Conservation (phyloP, 2,888 invertebrate genomes). For the Lamellibrachia satsuma region DNA sequence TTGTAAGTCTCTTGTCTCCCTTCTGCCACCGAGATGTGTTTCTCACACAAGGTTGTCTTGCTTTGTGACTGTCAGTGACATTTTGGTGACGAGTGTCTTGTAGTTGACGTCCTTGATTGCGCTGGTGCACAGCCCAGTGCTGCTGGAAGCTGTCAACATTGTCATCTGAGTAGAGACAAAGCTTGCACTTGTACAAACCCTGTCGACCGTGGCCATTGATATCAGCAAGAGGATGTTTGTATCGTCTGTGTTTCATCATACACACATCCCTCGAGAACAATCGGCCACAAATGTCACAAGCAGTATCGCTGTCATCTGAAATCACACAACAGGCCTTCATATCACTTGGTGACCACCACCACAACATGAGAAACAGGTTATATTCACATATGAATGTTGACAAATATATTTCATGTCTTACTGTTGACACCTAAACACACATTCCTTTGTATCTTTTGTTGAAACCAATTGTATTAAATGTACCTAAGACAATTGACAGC, state of each 20-base stretch:
- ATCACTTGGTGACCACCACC: too few species aligned
- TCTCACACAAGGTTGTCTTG: not conserved
- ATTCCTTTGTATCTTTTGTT: not conserved
- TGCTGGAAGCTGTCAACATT: conserved; percentile 4
- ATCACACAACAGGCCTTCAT: not conserved
- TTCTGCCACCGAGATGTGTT: not conserved
- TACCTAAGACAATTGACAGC: too few species aligned
- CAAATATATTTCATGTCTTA: not conserved
- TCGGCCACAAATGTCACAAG: not conserved
- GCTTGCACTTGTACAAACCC: not conserved
- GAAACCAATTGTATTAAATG: not conserved
- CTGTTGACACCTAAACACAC: not conserved
- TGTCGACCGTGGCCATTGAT: not conserved
- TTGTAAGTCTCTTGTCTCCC: not conserved
- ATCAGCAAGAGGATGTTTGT: not conserved
- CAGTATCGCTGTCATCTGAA: not conserved
- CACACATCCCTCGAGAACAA: not conserved
- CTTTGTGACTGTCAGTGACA: not conserved
- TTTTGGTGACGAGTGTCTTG: not conserved
- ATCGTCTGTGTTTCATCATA: not conserved
- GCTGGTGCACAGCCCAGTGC: not conserved
- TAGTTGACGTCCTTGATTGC: not conserved
- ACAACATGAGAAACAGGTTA: too few species aligned
- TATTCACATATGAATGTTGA: not conserved
- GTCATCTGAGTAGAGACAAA: not conserved